Percentiles rank a stretch among this genome's conserved stretches.
These are phyloP conservation scores for Cyclargus thomasi DNA, from an alignment of 1,140 invertebrate species.

Conservation along the genomic window DNA sequence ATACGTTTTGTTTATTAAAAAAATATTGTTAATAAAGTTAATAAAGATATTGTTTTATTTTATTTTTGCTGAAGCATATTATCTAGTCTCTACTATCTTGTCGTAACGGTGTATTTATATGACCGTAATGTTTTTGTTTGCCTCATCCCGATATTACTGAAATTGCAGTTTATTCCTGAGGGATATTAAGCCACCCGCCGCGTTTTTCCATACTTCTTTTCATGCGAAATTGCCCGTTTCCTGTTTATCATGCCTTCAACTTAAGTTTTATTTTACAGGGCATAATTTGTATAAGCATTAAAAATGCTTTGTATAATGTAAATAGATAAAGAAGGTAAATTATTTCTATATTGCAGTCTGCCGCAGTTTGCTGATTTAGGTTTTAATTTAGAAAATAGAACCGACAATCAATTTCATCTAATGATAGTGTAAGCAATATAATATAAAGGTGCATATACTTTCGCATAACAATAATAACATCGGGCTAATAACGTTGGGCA, in stretches of 20 bases:
- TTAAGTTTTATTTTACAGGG: constrained; percentile 22
- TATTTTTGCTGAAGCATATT: too few relatives aligned
- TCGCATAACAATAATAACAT: too few relatives aligned
- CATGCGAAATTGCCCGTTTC: constrained; percentile 41
- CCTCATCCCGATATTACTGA: constrained; percentile 40
- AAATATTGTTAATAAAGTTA: too few relatives aligned
- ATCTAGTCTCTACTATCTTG: not conserved
- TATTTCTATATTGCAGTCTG: too few relatives aligned
- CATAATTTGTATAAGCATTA: not conserved
- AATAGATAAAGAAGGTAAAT: not conserved
- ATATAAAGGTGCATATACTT: not conserved
- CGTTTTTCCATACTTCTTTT: constrained; percentile 38
- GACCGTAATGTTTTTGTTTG: constrained; percentile 42
- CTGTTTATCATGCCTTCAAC: constrained; percentile 38
- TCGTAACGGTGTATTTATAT: constrained; percentile 34
- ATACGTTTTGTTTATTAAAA: too few relatives aligned
- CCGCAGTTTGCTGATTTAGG: too few relatives aligned
- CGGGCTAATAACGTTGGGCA: constrained; percentile 33
- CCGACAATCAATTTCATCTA: too few relatives aligned
- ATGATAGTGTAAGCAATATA: too few relatives aligned
- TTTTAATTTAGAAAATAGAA: too few relatives aligned
- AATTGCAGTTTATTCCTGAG: constrained; percentile 47
- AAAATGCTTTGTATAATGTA: not conserved
- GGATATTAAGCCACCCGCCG: constrained; percentile 47
- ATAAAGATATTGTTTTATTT: not conserved